Conservation (phyloP, 2,888 invertebrate genomes). For the Entomobrya proxima region DNA sequence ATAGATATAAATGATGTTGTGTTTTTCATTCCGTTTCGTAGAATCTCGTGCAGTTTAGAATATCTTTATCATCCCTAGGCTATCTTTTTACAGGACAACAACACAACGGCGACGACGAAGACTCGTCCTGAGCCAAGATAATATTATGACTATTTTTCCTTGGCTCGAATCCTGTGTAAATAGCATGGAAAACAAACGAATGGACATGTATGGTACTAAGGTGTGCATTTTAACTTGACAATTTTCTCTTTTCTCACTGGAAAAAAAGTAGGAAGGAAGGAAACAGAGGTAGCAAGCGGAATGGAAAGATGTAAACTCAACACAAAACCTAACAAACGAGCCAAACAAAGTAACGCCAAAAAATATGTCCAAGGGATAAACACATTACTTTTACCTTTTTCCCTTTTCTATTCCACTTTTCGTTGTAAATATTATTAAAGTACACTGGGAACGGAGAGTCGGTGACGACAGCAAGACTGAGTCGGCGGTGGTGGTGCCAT, state of each 20-base stretch:
- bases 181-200: not conserved
- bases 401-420: conserved; percentile 3
- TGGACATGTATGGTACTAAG: not conserved
- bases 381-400: conserved; percentile 40
- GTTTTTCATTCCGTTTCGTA: not conserved
- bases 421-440: not conserved
- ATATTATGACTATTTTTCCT: conserved; percentile 3
- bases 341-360: no score
- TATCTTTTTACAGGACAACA: conserved; percentile 34
- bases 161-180: conserved; percentile 5
- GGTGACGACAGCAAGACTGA: not conserved
- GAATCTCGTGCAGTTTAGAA: not conserved
- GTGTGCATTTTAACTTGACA: not conserved
- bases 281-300: not conserved
- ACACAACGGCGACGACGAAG: not conserved
- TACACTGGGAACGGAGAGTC: not conserved
- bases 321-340: not conserved
- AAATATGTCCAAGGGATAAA: conserved; percentile 40
- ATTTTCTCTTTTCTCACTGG: not conserved
- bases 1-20: not conserved
- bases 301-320: conserved; percentile 13
- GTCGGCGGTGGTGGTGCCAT: not conserved
- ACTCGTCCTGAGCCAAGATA: not conserved
- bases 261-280: not conserved
- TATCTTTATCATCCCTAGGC: conserved; percentile 36